Conservation (phyloP, 2,113 vertebrate genomes). For the Pseudorectes ferrugineus region DNA sequence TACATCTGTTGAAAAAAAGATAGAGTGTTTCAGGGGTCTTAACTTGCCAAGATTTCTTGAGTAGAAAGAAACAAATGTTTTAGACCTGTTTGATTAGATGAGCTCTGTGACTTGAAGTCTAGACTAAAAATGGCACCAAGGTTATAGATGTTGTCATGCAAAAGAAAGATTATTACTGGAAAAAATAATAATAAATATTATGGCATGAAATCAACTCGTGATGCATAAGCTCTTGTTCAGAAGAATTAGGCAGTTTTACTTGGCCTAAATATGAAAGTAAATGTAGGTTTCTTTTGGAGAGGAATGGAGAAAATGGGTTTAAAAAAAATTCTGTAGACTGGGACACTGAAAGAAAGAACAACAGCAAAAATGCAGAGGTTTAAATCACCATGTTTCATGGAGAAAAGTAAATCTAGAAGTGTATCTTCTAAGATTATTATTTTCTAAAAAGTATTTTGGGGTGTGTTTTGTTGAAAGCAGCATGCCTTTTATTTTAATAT, state of each 20-base stretch:
- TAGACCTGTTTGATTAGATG: neutral
- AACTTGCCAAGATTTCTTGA: neutral
- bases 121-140: neutral
- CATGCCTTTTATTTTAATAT: neutral
- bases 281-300: neutral
- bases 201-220: neutral
- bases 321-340: neutral
- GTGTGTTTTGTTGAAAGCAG: neutral
- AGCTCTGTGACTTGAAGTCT: neutral
- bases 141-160: neutral
- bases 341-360: neutral
- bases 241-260: neutral
- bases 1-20: neutral
- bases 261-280: neutral
- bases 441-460: neutral
- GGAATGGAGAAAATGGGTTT: neutral
- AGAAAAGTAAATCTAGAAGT: neutral
- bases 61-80: neutral
- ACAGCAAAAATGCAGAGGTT: neutral
- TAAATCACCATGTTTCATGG: neutral
- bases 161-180: neutral
- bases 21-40: neutral
- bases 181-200: neutral
- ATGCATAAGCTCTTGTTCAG: neutral
- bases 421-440: neutral